These are phyloP conservation scores for Oophaga sylvatica DNA, from an alignment of 2,797 vertebrate genomes.

Conservation along the genomic window DNA sequence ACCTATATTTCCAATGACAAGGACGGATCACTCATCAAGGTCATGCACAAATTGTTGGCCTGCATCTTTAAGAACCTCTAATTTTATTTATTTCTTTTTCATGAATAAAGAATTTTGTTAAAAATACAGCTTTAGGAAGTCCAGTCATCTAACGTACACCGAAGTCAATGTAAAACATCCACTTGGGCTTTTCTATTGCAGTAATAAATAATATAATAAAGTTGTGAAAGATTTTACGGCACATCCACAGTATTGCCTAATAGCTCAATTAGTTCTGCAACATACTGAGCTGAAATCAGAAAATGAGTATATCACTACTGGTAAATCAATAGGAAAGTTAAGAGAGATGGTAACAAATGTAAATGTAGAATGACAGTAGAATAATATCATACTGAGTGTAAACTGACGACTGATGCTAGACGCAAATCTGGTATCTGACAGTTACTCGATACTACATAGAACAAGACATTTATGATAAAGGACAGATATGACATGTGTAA, in stretches of 20 bases:
- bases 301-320: slow-evolving; percentile 40
- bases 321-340: slow-evolving; percentile 46
- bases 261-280: slow-evolving; percentile 52
- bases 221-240: slow-evolving; percentile 27
- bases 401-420: background rate
- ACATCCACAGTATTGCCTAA: slow-evolving; percentile 26
- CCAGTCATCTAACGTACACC: background rate
- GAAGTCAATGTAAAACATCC: slow-evolving; percentile 27
- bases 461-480: background rate
- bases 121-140: background rate
- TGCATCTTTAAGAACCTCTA: background rate
- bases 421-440: background rate
- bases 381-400: slow-evolving; percentile 18
- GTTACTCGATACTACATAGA: background rate
- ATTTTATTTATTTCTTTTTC: background rate
- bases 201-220: slow-evolving; percentile 42
- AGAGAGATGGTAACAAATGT: slow-evolving; percentile 34
- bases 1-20: no score
- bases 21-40: background rate
- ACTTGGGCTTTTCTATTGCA: slow-evolving; percentile 25
- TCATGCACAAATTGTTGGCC: background rate
- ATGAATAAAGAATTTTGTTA: background rate
- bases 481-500: background rate
- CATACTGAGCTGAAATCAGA: slow-evolving; percentile 49
- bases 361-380: slow-evolving; percentile 30